These are phyloP conservation scores for Anticlea derivata DNA, from an alignment of 2,888 invertebrate species.

Conservation along the genomic window DNA sequence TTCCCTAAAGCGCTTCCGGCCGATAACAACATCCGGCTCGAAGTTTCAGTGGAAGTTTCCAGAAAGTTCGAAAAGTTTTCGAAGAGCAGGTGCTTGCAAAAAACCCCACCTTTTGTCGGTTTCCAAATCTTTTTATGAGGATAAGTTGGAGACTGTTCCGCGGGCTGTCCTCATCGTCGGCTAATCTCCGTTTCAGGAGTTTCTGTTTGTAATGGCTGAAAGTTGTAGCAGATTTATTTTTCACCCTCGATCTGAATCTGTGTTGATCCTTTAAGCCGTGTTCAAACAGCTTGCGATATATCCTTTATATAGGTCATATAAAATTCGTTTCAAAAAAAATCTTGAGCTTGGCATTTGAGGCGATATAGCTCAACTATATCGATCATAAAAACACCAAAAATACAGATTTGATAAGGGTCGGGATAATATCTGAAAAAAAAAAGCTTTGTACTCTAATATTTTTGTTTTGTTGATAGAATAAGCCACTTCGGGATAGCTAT, in stretches of 20 bases:
- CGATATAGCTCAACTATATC: too few species aligned
- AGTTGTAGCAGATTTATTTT: slow-evolving; percentile 20
- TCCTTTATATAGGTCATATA: too few species aligned
- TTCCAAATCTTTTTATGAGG: slow-evolving; percentile 47
- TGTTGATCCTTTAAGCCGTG: neutral
- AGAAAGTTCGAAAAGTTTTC: slow-evolving; percentile 48
- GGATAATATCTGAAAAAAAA: too few species aligned
- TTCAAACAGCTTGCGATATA: too few species aligned
- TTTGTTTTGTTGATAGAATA: too few species aligned
- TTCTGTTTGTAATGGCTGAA: slow-evolving; percentile 30
- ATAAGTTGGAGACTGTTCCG: slow-evolving; percentile 56
- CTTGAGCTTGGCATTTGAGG: too few species aligned
- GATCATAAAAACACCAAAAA: too few species aligned
- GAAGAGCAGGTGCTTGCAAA: slow-evolving; percentile 77
- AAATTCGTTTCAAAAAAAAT: too few species aligned
- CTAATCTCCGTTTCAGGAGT: slow-evolving; percentile 35
- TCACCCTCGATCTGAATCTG: slow-evolving; percentile 1
- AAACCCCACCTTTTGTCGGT: slow-evolving; percentile 65
- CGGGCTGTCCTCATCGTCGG: slow-evolving; percentile 24
- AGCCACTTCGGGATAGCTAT: too few species aligned
- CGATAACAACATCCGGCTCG: slow-evolving; percentile 81
- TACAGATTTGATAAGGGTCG: too few species aligned
- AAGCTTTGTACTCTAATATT: too few species aligned
- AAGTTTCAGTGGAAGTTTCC: slow-evolving; percentile 62
- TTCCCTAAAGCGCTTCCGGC: slow-evolving; percentile 82